A percentile compares a stretch with the other conserved stretches of the same genome.
These are phyloP conservation scores for Holacanthella duospinosa DNA, from an alignment of 2,888 invertebrate species.

Conservation along the genomic window DNA sequence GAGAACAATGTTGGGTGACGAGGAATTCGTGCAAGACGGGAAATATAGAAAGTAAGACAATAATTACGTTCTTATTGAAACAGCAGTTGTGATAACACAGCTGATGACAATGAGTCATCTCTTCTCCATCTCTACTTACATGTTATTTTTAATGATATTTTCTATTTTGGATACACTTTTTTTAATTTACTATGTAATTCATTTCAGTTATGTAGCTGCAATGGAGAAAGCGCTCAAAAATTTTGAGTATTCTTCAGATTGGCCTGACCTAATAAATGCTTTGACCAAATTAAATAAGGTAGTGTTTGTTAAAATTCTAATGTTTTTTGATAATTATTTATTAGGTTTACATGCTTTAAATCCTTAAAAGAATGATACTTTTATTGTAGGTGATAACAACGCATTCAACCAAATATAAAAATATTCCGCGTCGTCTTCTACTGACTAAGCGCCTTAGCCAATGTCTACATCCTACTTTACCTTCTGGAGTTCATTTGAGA, in stretches of 20 bases:
- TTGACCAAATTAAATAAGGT: conserved; percentile 82
- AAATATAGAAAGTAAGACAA: conserved; percentile 24
- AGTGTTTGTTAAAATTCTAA: no score
- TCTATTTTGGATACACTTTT: no score
- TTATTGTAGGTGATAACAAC: conserved; percentile 25
- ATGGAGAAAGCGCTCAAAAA: conserved; percentile 79
- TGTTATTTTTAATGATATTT: no score
- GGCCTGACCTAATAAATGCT: conserved; percentile 86
- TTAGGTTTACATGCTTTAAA: no score
- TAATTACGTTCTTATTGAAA: no score
- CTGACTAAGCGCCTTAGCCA: conserved; percentile 83
- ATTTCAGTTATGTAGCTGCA: conserved; percentile 54
- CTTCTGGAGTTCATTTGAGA: conserved; percentile 82
- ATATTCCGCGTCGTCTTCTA: conserved; percentile 74
- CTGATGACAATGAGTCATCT: no score
- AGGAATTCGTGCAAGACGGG: conserved; percentile 14
- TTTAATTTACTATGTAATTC: no score
- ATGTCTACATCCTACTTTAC: conserved; percentile 84
- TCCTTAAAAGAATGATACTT: neutral
- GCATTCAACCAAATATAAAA: conserved; percentile 54
- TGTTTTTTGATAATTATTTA: no score
- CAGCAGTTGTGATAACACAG: no score
- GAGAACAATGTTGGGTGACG: conserved; percentile 11
- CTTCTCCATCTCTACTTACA: no score
- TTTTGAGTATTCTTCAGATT: conserved; percentile 89